Evolutionary conservation across 2,113 vertebrate genomes (phyloP).

Genomic region (Loxodonta africana): DNA sequence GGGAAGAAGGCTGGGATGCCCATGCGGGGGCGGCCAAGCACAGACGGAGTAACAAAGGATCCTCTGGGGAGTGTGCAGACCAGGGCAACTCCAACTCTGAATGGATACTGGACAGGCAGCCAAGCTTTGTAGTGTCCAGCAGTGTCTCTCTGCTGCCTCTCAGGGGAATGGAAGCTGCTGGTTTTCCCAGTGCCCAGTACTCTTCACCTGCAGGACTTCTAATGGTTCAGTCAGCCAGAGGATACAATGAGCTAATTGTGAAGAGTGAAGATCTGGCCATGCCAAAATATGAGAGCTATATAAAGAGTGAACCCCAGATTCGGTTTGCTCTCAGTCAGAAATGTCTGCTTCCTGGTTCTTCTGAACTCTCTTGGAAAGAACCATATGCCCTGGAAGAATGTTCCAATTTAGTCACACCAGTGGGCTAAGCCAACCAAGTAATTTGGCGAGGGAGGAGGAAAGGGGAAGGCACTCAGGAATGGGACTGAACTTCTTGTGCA

Average conservation of each 20-base stretch:
- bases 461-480: neutral
- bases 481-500: neutral
- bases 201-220: neutral
- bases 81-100: neutral
- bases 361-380: conserved; percentile 65
- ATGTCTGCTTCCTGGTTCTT: conserved; percentile 56
- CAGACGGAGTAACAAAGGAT: neutral
- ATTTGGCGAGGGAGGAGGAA: neutral
- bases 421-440: conserved; percentile 49
- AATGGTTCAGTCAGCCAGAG: neutral
- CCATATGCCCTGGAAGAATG: conserved; percentile 26
- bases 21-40: neutral
- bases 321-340: conserved; percentile 3
- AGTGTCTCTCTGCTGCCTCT: neutral
- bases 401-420: conserved; percentile 44
- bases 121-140: neutral
- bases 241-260: neutral
- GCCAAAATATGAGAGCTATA: neutral
- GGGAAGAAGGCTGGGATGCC: neutral
- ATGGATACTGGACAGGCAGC: conserved; percentile 14
- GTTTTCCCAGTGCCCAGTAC: neutral
- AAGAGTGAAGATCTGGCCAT: neutral
- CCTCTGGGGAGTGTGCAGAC: neutral
- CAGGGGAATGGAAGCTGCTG: neutral
- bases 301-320: conserved; percentile 8